These are phyloP conservation scores for Cercopithecus mona DNA, from an alignment of 2,113 vertebrate species.

Conservation along the genomic window DNA sequence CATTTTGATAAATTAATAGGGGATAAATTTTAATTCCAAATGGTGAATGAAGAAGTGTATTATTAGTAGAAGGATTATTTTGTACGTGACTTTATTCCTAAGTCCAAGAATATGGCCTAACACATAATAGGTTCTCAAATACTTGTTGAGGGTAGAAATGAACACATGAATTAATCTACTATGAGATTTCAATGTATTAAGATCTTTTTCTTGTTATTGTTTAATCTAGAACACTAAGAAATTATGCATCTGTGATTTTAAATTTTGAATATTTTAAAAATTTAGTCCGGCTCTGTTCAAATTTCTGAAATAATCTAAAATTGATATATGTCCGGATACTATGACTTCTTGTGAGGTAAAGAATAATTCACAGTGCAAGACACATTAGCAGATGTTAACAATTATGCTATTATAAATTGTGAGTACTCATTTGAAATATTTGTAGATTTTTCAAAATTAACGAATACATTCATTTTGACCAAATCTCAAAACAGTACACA, in stretches of 20 bases:
- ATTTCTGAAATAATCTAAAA: not conserved
- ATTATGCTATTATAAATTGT: not conserved
- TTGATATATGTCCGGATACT: not conserved
- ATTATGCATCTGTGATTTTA: not conserved
- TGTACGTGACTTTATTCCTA: not conserved
- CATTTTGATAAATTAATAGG: not conserved
- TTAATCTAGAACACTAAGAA: not conserved
- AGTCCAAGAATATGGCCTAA: not conserved
- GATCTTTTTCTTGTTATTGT: not conserved
- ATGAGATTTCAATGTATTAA: not conserved
- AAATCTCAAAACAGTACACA: not conserved
- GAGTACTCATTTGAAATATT: not conserved
- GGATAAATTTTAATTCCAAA: not conserved
- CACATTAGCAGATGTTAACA: not conserved
- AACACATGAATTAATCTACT: not conserved
- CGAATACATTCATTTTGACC: not conserved
- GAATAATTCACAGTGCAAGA: not conserved
- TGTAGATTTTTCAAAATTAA: conserved; percentile 18
- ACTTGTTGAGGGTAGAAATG: not conserved
- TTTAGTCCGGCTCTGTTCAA: not conserved
- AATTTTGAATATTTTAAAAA: not conserved
- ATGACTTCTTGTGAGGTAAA: conserved; percentile 1
- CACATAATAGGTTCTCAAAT: not conserved
- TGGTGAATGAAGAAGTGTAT: not conserved
- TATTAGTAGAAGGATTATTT: not conserved